Percentiles rank a stretch among this genome's conserved stretches.
Evolutionary conservation across 2,797 vertebrate genomes (phyloP).

Genomic region (Myoxocephalus aenaeus): DNA sequence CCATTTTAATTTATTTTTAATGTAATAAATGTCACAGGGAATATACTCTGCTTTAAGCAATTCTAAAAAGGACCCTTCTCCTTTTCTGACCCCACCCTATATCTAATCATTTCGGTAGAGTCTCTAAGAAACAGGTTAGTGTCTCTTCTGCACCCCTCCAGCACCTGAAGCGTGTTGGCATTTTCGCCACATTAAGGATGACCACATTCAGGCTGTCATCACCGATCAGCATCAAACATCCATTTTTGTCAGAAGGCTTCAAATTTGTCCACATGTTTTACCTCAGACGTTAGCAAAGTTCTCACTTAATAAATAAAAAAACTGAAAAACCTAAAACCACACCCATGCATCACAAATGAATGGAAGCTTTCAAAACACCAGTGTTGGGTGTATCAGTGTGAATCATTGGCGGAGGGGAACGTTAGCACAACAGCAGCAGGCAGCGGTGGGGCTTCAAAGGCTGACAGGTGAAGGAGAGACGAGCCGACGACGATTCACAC

Average conservation of each 20-base stretch:
- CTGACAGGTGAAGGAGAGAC: constrained; percentile 64
- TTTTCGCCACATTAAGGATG: constrained; percentile 34
- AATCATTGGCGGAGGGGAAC: constrained; percentile 43
- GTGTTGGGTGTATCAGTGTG: constrained; percentile 2
- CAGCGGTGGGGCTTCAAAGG: constrained; percentile 48
- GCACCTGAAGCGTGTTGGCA: constrained; percentile 47
- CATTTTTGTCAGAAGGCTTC: constrained; percentile 26
- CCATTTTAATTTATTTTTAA: not conserved
- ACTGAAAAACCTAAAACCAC: not conserved
- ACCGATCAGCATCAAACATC: constrained; percentile 37
- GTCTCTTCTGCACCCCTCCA: constrained; percentile 25
- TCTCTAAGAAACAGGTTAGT: not conserved
- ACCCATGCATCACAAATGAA: not conserved
- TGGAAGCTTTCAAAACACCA: constrained; percentile 19
- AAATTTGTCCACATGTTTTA: constrained; percentile 9
- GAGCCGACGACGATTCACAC: constrained; percentile 34
- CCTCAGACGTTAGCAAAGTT: not conserved
- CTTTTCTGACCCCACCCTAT: not conserved
- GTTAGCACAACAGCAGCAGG: constrained; percentile 36
- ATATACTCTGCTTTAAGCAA: not conserved
- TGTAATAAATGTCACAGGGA: too few relatives aligned
- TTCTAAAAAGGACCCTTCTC: constrained; percentile 9
- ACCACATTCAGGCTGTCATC: constrained; percentile 44
- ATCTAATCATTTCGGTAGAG: not conserved
- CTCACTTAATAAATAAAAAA: not conserved